Conservation (phyloP, 2,113 vertebrate species). For the Psilopsiagon aymara region DNA sequence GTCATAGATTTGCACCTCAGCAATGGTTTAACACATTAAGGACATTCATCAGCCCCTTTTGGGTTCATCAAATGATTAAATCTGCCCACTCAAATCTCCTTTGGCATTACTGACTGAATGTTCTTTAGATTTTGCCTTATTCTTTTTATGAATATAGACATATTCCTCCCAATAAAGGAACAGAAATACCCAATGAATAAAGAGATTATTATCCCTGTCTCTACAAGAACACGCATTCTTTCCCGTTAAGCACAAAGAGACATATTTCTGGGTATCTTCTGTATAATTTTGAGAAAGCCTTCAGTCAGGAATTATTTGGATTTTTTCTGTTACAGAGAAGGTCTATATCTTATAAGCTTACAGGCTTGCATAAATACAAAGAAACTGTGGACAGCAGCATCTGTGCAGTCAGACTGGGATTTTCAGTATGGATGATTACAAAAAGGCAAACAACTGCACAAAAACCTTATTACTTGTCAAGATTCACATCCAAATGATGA, state of each 20-base stretch:
- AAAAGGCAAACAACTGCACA: background rate
- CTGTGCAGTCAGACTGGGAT: background rate
- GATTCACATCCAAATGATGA: background rate
- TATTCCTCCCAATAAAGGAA: background rate
- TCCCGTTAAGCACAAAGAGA: background rate
- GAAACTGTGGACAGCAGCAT: background rate
- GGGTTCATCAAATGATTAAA: background rate
- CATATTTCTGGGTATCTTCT: background rate
- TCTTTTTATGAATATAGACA: background rate
- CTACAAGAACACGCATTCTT: background rate
- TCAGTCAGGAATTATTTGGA: background rate
- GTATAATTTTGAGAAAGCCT: background rate
- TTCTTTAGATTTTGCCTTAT: background rate
- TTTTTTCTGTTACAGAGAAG: background rate
- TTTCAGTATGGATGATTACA: background rate
- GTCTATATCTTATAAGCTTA: background rate
- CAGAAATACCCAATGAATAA: background rate
- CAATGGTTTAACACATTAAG: background rate
- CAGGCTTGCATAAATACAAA: background rate
- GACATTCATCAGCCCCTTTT: background rate
- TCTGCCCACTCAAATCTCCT: background rate
- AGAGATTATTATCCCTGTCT: background rate
- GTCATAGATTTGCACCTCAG: background rate
- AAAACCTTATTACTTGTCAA: background rate
- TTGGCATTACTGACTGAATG: background rate